Conservation (phyloP, 2,113 vertebrate species). For the Nerophis lumbriciformis region DNA sequence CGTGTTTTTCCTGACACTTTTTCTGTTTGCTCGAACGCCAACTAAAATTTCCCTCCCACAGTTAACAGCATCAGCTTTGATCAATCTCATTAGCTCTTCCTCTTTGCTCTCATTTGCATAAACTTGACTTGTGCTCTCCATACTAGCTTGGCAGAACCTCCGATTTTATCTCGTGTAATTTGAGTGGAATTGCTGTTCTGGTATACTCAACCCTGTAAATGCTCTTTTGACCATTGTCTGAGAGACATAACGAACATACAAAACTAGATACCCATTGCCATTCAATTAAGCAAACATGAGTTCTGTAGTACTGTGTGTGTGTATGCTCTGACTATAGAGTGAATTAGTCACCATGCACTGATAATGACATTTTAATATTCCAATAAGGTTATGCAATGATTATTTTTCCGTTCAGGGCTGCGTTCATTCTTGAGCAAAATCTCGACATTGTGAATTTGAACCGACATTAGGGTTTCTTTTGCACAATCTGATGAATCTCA, state of each 20-base stretch:
- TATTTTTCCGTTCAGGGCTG: too few relatives aligned
- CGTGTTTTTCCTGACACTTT: slow-evolving; percentile 31
- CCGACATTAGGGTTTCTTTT: too few relatives aligned
- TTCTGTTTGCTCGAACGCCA: slow-evolving; percentile 36
- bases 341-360: too few relatives aligned
- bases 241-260: too few relatives aligned
- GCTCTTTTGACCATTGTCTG: not conserved
- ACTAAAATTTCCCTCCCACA: slow-evolving; percentile 39
- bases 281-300: not conserved
- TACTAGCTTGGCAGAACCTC: slow-evolving; percentile 17
- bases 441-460: too few relatives aligned
- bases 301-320: not conserved
- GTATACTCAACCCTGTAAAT: slow-evolving; percentile 5
- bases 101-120: slow-evolving; percentile 46
- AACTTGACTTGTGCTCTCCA: slow-evolving; percentile 24
- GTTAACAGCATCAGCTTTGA: slow-evolving; percentile 47
- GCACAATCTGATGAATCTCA: too few relatives aligned
- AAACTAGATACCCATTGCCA: not conserved
- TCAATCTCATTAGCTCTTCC: slow-evolving; percentile 47
- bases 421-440: too few relatives aligned
- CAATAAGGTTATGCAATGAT: too few relatives aligned
- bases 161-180: not conserved
- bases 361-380: too few relatives aligned
- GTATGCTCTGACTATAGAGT: too few relatives aligned
- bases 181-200: slow-evolving; percentile 12